These are phyloP conservation scores for Acipenser oxyrinchus DNA, from an alignment of 2,797 vertebrate genomes.

Conservation along the genomic window DNA sequence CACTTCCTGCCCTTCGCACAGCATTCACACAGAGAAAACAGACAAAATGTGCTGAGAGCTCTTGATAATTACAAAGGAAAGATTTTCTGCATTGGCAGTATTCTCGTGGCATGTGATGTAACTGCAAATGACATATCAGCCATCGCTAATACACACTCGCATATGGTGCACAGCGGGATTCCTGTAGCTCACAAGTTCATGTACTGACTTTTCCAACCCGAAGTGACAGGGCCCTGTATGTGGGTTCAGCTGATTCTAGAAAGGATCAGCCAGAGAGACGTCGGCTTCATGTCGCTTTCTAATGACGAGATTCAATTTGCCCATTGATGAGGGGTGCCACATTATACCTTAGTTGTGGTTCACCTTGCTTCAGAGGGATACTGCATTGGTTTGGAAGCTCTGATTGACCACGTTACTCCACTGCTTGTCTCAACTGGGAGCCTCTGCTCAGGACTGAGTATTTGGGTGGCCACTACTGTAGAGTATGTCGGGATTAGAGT, in stretches of 20 bases:
- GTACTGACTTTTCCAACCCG: neutral
- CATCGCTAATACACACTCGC: neutral
- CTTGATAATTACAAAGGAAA: neutral
- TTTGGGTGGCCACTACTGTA: too few relatives aligned
- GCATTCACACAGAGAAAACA: neutral
- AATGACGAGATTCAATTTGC: slow-evolving; percentile 43
- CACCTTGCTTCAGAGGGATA: too few relatives aligned
- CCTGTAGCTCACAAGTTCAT: neutral
- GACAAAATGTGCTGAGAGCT: neutral
- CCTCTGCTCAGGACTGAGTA: slow-evolving; percentile 1
- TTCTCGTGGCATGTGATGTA: neutral
- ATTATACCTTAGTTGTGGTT: slow-evolving; percentile 26
- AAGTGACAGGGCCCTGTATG: slow-evolving; percentile 47
- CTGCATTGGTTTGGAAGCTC: too few relatives aligned
- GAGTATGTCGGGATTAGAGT: too few relatives aligned
- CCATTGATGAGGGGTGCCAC: slow-evolving; percentile 44
- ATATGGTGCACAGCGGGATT: neutral
- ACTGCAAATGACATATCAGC: neutral
- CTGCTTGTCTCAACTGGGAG: slow-evolving; percentile 30
- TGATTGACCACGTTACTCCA: slow-evolving; percentile 44
- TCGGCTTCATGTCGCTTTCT: slow-evolving; percentile 36
- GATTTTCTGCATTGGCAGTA: neutral
- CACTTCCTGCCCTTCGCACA: too few relatives aligned
- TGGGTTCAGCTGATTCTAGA: slow-evolving; percentile 35
- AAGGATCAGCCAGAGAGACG: slow-evolving; percentile 29